phyloP scores from a whole-genome alignment of 2,888 invertebrate species.

The Orthonychiurus folsomi region DNA sequence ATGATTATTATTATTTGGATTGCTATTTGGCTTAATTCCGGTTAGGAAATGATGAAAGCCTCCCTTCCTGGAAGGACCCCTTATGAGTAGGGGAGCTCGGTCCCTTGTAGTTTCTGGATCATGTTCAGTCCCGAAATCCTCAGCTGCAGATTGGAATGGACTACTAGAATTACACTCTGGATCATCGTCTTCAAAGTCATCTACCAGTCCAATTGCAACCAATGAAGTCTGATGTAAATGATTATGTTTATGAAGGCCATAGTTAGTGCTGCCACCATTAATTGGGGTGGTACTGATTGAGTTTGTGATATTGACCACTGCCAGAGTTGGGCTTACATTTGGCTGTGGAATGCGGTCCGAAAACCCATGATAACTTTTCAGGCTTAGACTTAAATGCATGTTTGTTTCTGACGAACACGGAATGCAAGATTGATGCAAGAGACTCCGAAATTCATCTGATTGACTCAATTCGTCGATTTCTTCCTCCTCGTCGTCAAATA shows the following conservation, averaged over 20 bases:
- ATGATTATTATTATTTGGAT: not conserved
- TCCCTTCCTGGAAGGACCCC: slow-evolving; percentile 24
- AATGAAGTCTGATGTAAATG: not conserved
- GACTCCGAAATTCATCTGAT: not conserved
- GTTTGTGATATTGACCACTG: not conserved
- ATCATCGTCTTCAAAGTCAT: not conserved
- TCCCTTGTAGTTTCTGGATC: slow-evolving; percentile 17
- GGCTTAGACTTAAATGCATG: not conserved
- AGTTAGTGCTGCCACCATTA: not conserved
- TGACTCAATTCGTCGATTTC: not conserved
- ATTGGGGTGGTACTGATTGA: not conserved
- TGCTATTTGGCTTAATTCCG: not conserved
- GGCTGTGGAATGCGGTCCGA: too few species aligned
- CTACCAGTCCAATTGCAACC: not conserved
- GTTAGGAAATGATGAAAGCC: slow-evolving; percentile 32
- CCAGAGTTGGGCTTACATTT: not conserved
- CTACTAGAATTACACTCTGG: slow-evolving; percentile 27
- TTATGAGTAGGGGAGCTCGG: not conserved
- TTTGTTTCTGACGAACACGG: not conserved
- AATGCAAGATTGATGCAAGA: not conserved
- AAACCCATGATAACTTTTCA: not conserved
- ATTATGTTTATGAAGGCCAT: not conserved
- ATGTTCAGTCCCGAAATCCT: slow-evolving; percentile 33
- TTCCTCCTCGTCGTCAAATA: not conserved
- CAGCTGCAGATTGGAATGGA: slow-evolving; percentile 38